A percentile compares a stretch with the other conserved stretches of the same genome.
Conservation (phyloP, 2,888 invertebrate genomes). For the Therioaphis trifolii region DNA sequence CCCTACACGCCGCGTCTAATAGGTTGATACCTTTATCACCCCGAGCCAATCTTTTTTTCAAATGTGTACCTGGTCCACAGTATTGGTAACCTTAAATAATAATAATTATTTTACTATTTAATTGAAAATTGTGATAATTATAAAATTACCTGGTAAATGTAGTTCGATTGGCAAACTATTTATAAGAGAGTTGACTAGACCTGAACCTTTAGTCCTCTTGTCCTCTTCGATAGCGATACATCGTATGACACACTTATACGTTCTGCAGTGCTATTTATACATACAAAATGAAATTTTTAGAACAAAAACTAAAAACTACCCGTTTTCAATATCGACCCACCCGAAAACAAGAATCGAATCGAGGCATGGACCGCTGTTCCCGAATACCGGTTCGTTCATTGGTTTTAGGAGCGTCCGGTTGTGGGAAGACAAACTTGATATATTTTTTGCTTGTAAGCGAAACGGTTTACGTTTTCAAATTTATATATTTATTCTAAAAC, state of each 20-base stretch:
- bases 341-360: not conserved
- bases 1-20: conserved; percentile 62
- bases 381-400: conserved; percentile 66
- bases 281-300: not conserved
- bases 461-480: conserved; percentile 65
- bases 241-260: not conserved
- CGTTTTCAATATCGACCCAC: not conserved
- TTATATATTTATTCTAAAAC: conserved; percentile 65
- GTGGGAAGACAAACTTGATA: conserved; percentile 65
- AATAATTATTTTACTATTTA: too few species aligned
- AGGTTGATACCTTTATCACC: conserved; percentile 62
- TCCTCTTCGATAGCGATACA: not conserved
- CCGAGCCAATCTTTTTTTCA: not conserved
- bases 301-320: not conserved
- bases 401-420: conserved; percentile 64
- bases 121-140: too few species aligned
- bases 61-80: too few species aligned
- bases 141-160: too few species aligned
- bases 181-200: conserved; percentile 57
- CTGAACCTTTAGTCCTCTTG: not conserved
- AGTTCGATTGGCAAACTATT: conserved; percentile 65
- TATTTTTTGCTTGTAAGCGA: conserved; percentile 64
- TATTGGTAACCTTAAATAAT: too few species aligned
- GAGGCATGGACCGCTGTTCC: conserved; percentile 67
- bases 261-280: not conserved